Conservation (phyloP, 1,140 invertebrate species). For the Microplitis demolitor region DNA sequence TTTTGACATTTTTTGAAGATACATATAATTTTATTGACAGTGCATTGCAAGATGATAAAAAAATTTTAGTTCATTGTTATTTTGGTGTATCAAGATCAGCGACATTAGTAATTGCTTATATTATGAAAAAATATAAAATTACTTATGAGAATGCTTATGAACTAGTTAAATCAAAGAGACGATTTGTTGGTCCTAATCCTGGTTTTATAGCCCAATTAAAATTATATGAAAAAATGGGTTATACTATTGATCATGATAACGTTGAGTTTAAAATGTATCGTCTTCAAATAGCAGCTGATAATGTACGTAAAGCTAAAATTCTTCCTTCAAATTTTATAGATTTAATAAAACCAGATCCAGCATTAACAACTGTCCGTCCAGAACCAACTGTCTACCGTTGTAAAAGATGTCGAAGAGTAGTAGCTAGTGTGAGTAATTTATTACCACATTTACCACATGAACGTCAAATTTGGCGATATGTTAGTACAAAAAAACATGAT, state of each 20-base stretch:
- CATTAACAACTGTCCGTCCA: conserved; percentile 73
- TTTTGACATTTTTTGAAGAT: conserved; percentile 77
- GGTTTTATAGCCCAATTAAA: conserved; percentile 79
- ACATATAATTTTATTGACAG: conserved; percentile 75
- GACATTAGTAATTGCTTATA: conserved; percentile 79
- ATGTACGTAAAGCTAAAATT: conserved; percentile 81
- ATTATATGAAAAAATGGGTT: conserved; percentile 79
- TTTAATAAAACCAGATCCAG: conserved; percentile 79
- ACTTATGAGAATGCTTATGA: conserved; percentile 74
- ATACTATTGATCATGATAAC: conserved; percentile 70
- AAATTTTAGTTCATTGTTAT: conserved; percentile 81
- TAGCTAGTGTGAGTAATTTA: conserved; percentile 79
- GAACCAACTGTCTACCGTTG: conserved; percentile 83
- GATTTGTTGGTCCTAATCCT: conserved; percentile 72
- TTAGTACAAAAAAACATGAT: conserved; percentile 46
- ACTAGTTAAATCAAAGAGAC: conserved; percentile 68
- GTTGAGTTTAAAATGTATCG: conserved; percentile 78
- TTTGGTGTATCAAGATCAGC: conserved; percentile 86
- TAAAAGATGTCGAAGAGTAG: conserved; percentile 76
- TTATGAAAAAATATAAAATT: conserved; percentile 82
- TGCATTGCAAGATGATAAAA: conserved; percentile 63
- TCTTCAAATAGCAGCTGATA: conserved; percentile 77
- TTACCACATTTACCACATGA: conserved; percentile 70
- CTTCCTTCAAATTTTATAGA: conserved; percentile 77
- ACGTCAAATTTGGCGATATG: conserved; percentile 59